Evolutionary conservation across 35 echinoderm and acorn worm genomes (phyloP).

Genomic region (Anneissia japonica): DNA sequence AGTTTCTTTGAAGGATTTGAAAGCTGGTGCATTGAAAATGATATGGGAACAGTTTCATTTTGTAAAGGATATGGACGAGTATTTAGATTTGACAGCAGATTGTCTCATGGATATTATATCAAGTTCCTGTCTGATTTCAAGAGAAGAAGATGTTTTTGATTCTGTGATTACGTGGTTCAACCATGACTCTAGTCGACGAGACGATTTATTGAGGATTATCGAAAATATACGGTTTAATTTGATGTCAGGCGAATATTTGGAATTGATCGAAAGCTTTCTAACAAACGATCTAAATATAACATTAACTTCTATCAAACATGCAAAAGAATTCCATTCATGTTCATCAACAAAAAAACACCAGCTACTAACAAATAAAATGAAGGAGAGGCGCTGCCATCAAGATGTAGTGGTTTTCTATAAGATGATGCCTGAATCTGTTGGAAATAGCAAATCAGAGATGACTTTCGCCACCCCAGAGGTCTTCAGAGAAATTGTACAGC

Average conservation of each 20-base stretch:
- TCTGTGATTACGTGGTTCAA: constrained; percentile 62
- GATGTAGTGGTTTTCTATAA: not conserved
- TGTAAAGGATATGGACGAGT: constrained; percentile 18
- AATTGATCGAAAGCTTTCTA: not conserved
- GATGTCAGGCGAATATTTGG: not conserved
- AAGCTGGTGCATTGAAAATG: constrained; percentile 31
- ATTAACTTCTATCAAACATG: not conserved
- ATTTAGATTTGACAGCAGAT: constrained; percentile 27
- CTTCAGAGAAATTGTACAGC: not conserved
- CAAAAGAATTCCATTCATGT: not conserved
- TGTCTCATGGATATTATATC: constrained; percentile 25
- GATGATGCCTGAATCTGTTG: not conserved
- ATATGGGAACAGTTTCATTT: constrained; percentile 25
- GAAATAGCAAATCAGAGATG: not conserved
- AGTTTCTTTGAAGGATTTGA: not conserved
- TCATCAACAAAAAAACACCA: not conserved
- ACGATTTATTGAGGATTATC: not conserved
- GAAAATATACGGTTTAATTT: not conserved
- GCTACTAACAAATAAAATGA: not conserved
- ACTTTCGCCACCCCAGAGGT: not conserved
- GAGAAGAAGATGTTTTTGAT: constrained; percentile 50
- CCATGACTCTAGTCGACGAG: constrained; percentile 12
- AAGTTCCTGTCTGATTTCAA: constrained; percentile 17
- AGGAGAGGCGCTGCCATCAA: not conserved
- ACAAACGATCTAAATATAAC: not conserved